These are phyloP conservation scores for Trogon melanurus DNA, from an alignment of 2,113 vertebrate genomes.

Conservation along the genomic window DNA sequence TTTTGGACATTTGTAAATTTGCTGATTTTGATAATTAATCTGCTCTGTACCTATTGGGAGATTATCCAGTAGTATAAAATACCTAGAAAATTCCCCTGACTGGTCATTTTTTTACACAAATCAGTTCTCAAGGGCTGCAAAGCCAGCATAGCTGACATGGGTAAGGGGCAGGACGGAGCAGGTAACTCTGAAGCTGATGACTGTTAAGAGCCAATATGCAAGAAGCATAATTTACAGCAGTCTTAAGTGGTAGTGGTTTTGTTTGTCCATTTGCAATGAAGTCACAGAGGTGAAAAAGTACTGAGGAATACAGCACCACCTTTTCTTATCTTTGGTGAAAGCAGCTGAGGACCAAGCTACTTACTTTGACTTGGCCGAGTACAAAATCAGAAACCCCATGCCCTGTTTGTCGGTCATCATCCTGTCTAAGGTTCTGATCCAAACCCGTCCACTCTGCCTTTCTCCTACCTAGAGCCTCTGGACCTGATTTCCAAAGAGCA, in stretches of 20 bases:
- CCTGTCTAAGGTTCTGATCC: background rate
- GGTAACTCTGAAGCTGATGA: background rate
- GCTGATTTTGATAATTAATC: background rate
- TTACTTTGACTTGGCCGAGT: background rate
- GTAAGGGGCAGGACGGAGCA: background rate
- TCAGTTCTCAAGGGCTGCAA: background rate
- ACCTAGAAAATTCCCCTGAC: background rate
- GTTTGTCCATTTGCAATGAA: background rate
- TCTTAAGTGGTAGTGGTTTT: background rate
- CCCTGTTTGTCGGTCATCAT: background rate
- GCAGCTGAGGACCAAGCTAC: rapidly evolving
- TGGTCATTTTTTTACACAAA: background rate
- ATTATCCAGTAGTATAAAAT: background rate
- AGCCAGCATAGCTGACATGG: background rate
- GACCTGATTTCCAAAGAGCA: background rate
- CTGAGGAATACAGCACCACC: background rate
- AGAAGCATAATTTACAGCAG: background rate
- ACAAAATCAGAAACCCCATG: background rate
- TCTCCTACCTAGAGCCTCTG: background rate
- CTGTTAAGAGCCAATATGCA: background rate
- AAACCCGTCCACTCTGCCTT: background rate
- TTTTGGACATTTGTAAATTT: background rate
- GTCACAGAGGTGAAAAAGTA: background rate
- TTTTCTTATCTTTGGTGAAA: background rate
- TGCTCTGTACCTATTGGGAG: background rate